phyloP scores from a whole-genome alignment of 2,888 invertebrate species.

The Oeneis ivallda region DNA sequence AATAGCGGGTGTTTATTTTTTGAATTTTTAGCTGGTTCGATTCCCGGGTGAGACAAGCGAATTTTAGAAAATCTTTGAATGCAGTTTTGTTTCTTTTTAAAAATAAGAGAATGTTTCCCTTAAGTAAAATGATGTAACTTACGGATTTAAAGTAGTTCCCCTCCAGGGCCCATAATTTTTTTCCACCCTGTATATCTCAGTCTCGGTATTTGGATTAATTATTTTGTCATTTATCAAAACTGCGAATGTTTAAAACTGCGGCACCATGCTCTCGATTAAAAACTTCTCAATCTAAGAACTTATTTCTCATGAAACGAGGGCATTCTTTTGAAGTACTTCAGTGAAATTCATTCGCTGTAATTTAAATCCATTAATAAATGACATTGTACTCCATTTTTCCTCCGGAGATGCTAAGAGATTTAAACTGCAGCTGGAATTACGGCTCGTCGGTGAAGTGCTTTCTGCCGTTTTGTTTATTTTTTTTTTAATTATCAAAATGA shows the following conservation, averaged over 20 bases:
- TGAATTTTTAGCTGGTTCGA: too few species aligned
- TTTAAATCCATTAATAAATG: constrained; percentile 32
- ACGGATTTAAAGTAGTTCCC: too few species aligned
- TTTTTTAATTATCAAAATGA: constrained; percentile 18
- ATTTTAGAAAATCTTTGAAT: too few species aligned
- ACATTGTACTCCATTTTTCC: constrained; percentile 23
- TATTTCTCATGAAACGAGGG: constrained; percentile 2
- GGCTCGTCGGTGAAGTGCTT: constrained; percentile 9
- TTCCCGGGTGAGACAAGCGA: too few species aligned
- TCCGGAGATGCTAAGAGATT: constrained; percentile 12
- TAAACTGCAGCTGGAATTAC: constrained; percentile 15
- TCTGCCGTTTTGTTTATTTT: constrained; percentile 12
- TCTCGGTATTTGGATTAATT: too few species aligned
- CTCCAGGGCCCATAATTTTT: too few species aligned
- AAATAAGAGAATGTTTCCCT: too few species aligned
- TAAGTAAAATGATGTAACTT: too few species aligned
- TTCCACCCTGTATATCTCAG: too few species aligned
- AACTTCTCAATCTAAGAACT: constrained; percentile 10
- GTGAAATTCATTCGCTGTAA: constrained; percentile 19
- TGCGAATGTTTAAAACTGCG: neutral
- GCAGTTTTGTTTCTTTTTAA: too few species aligned
- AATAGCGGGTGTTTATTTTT: too few species aligned
- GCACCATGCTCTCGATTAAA: neutral
- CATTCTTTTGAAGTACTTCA: constrained; percentile 9
- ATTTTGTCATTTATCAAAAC: neutral